Evolutionary conservation across 1,140 invertebrate genomes (phyloP).

Genomic region (Asobara japonica): DNA sequence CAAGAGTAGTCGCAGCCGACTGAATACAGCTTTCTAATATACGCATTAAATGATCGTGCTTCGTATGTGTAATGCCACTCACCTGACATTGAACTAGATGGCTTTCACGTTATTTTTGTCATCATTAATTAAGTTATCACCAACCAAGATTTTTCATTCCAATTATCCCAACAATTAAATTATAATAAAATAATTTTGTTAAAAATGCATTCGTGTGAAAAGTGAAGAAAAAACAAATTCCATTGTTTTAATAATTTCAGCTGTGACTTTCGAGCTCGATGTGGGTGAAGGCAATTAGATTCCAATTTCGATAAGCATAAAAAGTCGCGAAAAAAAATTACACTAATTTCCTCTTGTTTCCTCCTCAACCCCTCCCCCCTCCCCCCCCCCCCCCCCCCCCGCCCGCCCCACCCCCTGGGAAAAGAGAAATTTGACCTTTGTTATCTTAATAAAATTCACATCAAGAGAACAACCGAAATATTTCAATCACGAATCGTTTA

Average conservation of each 20-base stretch:
- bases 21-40: conserved; percentile 13
- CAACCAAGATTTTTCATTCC: neutral
- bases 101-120: neutral
- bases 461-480: neutral
- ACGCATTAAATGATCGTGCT: neutral
- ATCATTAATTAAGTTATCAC: neutral
- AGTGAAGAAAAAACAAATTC: neutral
- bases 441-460: neutral
- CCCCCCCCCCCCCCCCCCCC: neutral
- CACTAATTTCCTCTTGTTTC: neutral
- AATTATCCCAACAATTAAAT: neutral
- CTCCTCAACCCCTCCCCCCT: no score
- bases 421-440: neutral
- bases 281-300: neutral
- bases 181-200: no score
- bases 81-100: conserved; percentile 11
- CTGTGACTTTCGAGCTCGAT: neutral
- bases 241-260: neutral
- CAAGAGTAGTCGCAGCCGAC: neutral
- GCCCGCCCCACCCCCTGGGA: neutral
- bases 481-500: neutral
- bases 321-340: neutral
- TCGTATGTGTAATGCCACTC: neutral
- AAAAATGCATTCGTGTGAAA: neutral
- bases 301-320: neutral